Evolutionary conservation across 1,140 invertebrate species (phyloP).

Genomic region (Drosophila aff.): DNA sequence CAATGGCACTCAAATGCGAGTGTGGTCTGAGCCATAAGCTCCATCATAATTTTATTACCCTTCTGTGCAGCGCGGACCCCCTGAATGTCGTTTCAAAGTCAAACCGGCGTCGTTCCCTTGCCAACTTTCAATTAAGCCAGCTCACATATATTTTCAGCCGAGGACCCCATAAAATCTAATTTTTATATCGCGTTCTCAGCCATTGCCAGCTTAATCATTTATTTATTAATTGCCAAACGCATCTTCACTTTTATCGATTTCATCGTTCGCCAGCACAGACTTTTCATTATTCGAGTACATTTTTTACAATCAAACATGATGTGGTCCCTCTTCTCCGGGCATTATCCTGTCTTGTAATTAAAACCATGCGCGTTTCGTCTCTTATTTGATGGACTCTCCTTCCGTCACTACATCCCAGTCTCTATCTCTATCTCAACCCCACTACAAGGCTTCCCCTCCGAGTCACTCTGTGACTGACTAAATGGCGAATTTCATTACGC

Average conservation of each 20-base stretch:
- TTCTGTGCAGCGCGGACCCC: constrained; percentile 55
- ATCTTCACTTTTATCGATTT: constrained; percentile 54
- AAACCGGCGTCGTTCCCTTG: constrained; percentile 32
- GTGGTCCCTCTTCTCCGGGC: constrained; percentile 13
- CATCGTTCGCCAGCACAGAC: constrained; percentile 13
- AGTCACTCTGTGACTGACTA: constrained; percentile 34
- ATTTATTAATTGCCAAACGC: constrained; percentile 42
- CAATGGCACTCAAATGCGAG: constrained; percentile 75
- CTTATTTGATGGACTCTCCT: constrained; percentile 64
- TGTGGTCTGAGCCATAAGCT: constrained; percentile 53
- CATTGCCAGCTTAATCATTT: constrained; percentile 42
- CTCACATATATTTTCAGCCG: constrained; percentile 36
- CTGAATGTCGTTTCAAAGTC: constrained; percentile 81
- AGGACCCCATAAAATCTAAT: constrained; percentile 68
- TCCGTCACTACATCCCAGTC: neutral
- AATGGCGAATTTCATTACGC: constrained; percentile 66
- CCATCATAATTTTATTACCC: constrained; percentile 80
- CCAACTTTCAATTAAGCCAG: constrained; percentile 74
- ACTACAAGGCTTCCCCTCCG: neutral
- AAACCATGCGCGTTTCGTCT: constrained; percentile 60
- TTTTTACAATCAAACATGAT: constrained; percentile 65
- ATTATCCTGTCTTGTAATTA: constrained; percentile 61
- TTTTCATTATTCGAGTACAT: constrained; percentile 61
- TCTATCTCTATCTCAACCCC: neutral
- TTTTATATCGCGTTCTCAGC: constrained; percentile 48